A percentile compares a stretch with the other conserved stretches of the same genome.
phyloP scores from a whole-genome alignment of 23 tunicate genomes.

The Trididemnum miniatum region DNA sequence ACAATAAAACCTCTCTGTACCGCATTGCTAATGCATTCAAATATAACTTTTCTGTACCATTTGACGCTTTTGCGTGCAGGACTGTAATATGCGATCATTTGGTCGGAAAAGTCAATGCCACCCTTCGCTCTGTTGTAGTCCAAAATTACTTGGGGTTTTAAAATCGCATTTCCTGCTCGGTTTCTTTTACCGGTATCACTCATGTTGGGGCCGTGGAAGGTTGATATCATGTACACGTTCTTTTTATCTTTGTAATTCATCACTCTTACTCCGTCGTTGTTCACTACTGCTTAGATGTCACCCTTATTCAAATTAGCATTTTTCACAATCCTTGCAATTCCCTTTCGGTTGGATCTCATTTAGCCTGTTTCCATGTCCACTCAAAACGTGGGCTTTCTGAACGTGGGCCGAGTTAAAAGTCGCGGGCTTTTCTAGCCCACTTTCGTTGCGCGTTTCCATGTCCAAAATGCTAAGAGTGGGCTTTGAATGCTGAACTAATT shows the following conservation, averaged over 20 bases:
- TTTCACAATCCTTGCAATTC: slow-evolving; percentile 28
- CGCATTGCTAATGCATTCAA: slow-evolving; percentile 30
- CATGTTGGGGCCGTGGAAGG: slow-evolving; percentile 36
- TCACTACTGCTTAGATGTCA: slow-evolving; percentile 24
- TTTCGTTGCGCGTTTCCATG: too few relatives aligned
- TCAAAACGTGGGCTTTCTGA: too few relatives aligned
- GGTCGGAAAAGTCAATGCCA: slow-evolving; percentile 28
- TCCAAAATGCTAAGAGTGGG: too few relatives aligned
- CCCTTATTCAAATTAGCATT: slow-evolving; percentile 27
- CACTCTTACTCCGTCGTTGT: slow-evolving; percentile 34
- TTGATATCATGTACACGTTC: slow-evolving; percentile 37
- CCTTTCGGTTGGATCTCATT: slow-evolving; percentile 32
- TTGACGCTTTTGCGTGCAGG: slow-evolving; percentile 33
- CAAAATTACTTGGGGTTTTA: slow-evolving; percentile 29
- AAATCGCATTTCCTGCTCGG: slow-evolving; percentile 36
- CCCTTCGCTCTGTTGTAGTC: slow-evolving; percentile 37
- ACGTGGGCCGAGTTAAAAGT: too few relatives aligned
- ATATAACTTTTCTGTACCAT: slow-evolving; percentile 27
- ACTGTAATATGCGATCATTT: slow-evolving; percentile 34
- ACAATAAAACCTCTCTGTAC: slow-evolving; percentile 24
- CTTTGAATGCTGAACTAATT: too few relatives aligned
- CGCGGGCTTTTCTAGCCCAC: too few relatives aligned
- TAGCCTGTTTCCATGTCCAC: too few relatives aligned
- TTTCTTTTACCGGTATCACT: slow-evolving; percentile 29
- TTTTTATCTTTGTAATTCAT: slow-evolving; percentile 32